Conservation (phyloP, 2,113 vertebrate genomes). For the Hylia prasina region DNA sequence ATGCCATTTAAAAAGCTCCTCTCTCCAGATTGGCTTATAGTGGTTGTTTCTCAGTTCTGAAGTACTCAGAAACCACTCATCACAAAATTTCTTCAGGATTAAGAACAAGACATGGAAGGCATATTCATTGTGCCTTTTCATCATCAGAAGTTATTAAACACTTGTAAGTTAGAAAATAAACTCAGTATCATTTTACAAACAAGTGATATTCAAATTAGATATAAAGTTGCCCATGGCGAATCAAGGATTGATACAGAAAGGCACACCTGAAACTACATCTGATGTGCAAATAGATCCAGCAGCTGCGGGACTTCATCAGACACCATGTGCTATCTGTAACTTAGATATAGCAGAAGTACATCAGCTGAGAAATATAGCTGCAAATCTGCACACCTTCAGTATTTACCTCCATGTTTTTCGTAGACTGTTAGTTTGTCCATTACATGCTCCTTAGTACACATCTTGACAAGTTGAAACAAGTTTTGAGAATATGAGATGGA, state of each 20-base stretch:
- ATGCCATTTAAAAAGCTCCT: not conserved
- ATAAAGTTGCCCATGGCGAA: not conserved
- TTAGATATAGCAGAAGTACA: not conserved
- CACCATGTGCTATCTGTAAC: not conserved
- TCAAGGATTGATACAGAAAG: not conserved
- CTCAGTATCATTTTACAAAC: not conserved
- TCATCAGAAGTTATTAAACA: not conserved
- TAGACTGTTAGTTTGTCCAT: not conserved
- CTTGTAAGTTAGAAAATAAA: not conserved
- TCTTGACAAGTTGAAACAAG: not conserved
- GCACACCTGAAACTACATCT: not conserved
- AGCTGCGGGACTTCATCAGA: not conserved
- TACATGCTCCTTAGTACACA: not conserved
- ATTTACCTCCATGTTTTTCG: not conserved
- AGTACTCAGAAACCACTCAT: not conserved
- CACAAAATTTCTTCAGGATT: not conserved
- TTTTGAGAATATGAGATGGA: not conserved
- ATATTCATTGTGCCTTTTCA: not conserved
- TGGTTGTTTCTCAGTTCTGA: not conserved
- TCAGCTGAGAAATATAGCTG: not conserved
- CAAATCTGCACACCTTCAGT: not conserved
- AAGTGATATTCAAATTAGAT: not conserved
- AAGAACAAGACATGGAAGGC: not conserved
- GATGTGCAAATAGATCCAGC: not conserved
- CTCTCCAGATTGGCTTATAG: not conserved